phyloP scores from a whole-genome alignment of 1,140 invertebrate genomes.

The Hyles vespertilio region DNA sequence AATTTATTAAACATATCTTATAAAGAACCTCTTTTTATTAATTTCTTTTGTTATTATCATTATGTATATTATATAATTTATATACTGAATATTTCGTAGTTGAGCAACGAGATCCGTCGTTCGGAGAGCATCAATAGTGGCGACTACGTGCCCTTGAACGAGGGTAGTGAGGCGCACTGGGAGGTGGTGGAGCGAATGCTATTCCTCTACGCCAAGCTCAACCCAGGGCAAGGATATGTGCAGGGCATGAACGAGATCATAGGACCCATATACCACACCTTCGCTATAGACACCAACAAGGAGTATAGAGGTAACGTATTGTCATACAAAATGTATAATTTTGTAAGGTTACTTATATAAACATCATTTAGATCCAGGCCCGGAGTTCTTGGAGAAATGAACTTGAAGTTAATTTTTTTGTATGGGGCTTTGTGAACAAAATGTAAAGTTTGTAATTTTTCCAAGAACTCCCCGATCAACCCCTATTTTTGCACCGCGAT shows the following conservation, averaged over 20 bases:
- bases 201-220: constrained; percentile 98
- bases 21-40: neutral
- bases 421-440: too few species aligned
- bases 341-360: too few species aligned
- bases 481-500: too few species aligned
- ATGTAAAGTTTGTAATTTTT: too few species aligned
- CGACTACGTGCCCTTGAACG: constrained; percentile 87
- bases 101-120: constrained; percentile 54
- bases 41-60: too few species aligned
- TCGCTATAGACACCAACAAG: constrained; percentile 92
- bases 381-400: too few species aligned
- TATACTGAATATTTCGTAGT: constrained; percentile 23
- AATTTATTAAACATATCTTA: too few species aligned
- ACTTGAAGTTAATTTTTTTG: too few species aligned
- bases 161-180: constrained; percentile 94
- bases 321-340: too few species aligned
- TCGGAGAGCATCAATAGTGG: constrained; percentile 40
- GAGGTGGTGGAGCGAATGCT: constrained; percentile 98
- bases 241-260: constrained; percentile 99
- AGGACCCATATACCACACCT: constrained; percentile 98
- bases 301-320: constrained; percentile 82
- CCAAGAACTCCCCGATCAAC: too few species aligned
- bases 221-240: constrained; percentile 98
- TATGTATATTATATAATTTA: too few species aligned
- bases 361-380: too few species aligned